Conservation (phyloP, 2,113 vertebrate species). For the Cairina moschata region DNA sequence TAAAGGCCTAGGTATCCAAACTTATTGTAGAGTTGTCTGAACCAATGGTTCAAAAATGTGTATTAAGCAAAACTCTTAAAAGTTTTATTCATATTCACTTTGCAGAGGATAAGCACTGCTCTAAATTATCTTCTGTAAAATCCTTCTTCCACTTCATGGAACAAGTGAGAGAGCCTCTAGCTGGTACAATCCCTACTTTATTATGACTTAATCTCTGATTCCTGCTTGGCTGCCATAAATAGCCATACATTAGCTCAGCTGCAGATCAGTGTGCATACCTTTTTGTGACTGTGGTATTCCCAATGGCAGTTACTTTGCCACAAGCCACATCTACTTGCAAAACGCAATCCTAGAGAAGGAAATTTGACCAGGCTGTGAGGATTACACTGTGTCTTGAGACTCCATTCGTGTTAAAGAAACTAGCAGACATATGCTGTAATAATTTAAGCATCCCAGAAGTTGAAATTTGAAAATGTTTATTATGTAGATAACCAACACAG, state of each 20-base stretch:
- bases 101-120: not conserved
- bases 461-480: not conserved
- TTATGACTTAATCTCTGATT: conserved; percentile 56
- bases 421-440: not conserved
- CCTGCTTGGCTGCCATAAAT: conserved; percentile 39
- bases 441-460: not conserved
- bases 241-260: conserved; percentile 44
- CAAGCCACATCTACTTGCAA: conserved; percentile 30
- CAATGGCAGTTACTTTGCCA: not conserved
- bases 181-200: conserved; percentile 29
- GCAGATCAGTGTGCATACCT: conserved; percentile 33
- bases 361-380: not conserved
- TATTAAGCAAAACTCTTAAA: not conserved
- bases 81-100: not conserved
- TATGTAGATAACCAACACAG: not conserved
- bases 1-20: not conserved
- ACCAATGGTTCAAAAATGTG: not conserved
- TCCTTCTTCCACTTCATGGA: conserved; percentile 16
- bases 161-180: not conserved
- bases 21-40: not conserved
- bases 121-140: conserved; percentile 1
- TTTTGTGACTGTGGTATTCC: conserved; percentile 14
- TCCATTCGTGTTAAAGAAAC: not conserved
- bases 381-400: not conserved
- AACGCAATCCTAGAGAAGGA: not conserved